Conservation (phyloP, 92 coral and sea anemone genomes). For the Parazoanthus swiftii region DNA sequence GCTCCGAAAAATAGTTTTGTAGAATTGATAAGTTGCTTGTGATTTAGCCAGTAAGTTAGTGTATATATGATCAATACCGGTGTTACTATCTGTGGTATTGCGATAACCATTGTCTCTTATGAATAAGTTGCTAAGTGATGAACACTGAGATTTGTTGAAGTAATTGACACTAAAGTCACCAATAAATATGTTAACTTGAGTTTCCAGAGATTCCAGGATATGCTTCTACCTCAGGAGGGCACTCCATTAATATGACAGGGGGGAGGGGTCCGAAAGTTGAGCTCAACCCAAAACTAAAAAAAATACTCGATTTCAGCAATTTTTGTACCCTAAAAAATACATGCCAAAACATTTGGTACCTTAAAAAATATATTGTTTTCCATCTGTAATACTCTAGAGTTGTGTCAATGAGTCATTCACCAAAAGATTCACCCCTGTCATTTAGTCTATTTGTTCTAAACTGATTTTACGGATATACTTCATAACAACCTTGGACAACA, state of each 20-base stretch:
- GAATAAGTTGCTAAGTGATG: neutral
- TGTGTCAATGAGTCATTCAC: conserved; percentile 29
- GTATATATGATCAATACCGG: neutral
- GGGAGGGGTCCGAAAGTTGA: no score
- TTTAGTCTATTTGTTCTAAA: conserved; percentile 19
- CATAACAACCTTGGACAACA: conserved; percentile 2
- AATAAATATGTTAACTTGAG: no score
- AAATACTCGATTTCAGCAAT: no score
- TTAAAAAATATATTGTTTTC: conserved; percentile 12
- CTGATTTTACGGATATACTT: neutral
- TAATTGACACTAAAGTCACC: neutral
- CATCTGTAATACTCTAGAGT: conserved; percentile 29
- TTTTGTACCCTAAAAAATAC: conserved; percentile 30
- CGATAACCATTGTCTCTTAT: neutral
- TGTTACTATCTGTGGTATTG: neutral
- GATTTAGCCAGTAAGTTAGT: neutral
- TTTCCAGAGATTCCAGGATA: no score
- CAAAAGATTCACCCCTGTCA: conserved; percentile 27
- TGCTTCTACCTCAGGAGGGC: no score
- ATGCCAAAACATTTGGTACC: no score
- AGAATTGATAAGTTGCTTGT: neutral
- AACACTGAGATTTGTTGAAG: no score
- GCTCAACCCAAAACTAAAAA: no score
- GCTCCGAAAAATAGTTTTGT: neutral
- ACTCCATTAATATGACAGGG: no score